Evolutionary conservation across 2,113 vertebrate species (phyloP).

Genomic region (Lethenteron camtschaticum): DNA sequence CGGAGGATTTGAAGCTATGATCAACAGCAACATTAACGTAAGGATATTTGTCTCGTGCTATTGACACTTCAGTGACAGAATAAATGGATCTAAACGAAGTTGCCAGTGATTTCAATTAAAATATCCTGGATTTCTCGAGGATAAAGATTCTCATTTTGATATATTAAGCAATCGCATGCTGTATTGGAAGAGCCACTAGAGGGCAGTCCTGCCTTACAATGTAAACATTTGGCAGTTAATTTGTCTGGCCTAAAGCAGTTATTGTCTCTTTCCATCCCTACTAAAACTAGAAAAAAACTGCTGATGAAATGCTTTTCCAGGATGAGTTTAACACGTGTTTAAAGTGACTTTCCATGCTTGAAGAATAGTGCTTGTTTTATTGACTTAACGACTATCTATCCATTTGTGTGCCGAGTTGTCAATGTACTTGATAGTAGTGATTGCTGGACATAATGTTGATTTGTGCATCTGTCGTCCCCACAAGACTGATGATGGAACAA

Average conservation of each 20-base stretch:
- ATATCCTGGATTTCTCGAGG: neutral
- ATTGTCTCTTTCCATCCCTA: no score
- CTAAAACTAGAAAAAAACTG: no score
- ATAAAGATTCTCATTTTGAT: neutral
- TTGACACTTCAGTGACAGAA: neutral
- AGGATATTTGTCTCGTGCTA: conserved; percentile 16
- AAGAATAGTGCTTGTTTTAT: neutral
- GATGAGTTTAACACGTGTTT: neutral
- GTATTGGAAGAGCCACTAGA: neutral
- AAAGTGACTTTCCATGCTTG: neutral
- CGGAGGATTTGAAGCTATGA: conserved; percentile 94
- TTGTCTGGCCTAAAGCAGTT: no score
- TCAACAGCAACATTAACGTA: conserved; percentile 97
- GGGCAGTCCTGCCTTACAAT: neutral
- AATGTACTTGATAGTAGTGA: no score
- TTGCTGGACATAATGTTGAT: no score
- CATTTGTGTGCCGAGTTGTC: no score
- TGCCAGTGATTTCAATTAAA: neutral
- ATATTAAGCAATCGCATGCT: neutral
- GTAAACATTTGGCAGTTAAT: neutral
- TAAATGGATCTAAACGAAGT: neutral
- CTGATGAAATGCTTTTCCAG: no score
- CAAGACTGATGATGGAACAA: neutral
- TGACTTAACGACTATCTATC: no score
- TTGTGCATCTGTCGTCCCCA: no score